Evolutionary conservation across 2,888 invertebrate genomes (phyloP), one percentile per base, ranked within the genome.

Genomic region (Abrostola triplasia): DNA sequence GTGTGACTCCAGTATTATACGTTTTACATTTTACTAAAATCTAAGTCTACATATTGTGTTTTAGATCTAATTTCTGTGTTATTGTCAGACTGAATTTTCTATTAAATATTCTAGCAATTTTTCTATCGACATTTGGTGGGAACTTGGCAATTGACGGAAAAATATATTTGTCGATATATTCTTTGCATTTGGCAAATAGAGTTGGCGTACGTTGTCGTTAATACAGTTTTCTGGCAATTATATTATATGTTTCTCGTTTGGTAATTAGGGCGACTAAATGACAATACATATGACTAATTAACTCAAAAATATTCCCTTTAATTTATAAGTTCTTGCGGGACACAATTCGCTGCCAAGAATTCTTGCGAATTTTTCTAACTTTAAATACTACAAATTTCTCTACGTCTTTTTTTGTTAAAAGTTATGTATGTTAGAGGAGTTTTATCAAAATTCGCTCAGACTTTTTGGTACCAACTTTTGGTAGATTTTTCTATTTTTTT

Each of bases 191-290:
- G 54, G 55, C 55, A 69, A 56, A 59, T 67, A 38, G 13, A 67
- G 35, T 42, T 56, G 58, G 11, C 62, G 60, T 64, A 59, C 48
- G 57, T 76, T 72, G 72, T 75, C 73, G 64, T 67, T 62, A 68
- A 77, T 74, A 72, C 71, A 62, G 67, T 72, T 48, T 81, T 82
- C 50, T 81, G 69, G 77, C 77, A 68, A 79, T 24, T 24, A 71
- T 82, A 86, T 90, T 91, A 93, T 93, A 93, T 93, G 92, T 83
- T 91, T 93, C 92, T 93, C 92, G 88, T 93, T 94, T 93, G 92
- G 93, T 93, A 83, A 84, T 91, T 93, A 94, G 94, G 94, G 94
- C 94, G 92, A 92, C 94, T 94, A 93, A 94, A 94, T 93, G 94
- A 94, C 92, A 92, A 92, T 90, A 86, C 93, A 94, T 94, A 93